These are phyloP conservation scores for Hofmannophila pseudospretella DNA, from an alignment of 2,888 invertebrate species.

Conservation along the genomic window DNA sequence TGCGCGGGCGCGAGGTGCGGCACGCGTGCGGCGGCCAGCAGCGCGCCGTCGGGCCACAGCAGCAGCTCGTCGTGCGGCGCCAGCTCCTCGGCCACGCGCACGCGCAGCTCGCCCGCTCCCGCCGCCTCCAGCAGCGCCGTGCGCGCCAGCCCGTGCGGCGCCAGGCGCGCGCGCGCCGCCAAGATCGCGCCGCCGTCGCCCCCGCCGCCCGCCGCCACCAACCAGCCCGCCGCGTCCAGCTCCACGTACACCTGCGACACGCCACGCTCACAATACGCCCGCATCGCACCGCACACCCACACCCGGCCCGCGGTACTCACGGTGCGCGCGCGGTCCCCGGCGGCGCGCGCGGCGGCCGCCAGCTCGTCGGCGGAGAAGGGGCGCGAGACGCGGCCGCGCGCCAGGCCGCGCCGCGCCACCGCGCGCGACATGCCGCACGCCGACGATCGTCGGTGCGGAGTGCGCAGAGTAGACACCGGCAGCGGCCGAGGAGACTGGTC, in stretches of 20 bases:
- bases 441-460: too few relatives aligned
- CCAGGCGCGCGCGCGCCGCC: conserved; percentile 15
- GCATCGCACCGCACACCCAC: too few relatives aligned
- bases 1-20: conserved; percentile 86
- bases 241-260: conserved; percentile 39
- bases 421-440: conserved; percentile 15
- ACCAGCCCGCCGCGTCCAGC: conserved; percentile 28
- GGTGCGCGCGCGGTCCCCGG: conserved; percentile 23
- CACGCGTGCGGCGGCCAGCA: conserved; percentile 86
- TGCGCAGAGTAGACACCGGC: too few relatives aligned
- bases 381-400: conserved; percentile 37
- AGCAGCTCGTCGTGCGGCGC: conserved; percentile 82
- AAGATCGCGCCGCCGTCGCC: conserved; percentile 6
- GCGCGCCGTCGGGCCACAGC: conserved; percentile 90
- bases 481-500: too few relatives aligned
- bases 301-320: conserved; percentile 11
- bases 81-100: conserved; percentile 57
- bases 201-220: conserved; percentile 12
- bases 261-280: too few relatives aligned
- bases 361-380: conserved; percentile 33
- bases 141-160: conserved; percentile 12
- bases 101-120: conserved; percentile 22
- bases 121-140: conserved; percentile 14
- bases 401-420: conserved; percentile 41
- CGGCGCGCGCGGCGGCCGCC: conserved; percentile 29